Base-by-base conservation (phyloP, 2,888 invertebrate species). In the Adela reaumurella region DNA sequence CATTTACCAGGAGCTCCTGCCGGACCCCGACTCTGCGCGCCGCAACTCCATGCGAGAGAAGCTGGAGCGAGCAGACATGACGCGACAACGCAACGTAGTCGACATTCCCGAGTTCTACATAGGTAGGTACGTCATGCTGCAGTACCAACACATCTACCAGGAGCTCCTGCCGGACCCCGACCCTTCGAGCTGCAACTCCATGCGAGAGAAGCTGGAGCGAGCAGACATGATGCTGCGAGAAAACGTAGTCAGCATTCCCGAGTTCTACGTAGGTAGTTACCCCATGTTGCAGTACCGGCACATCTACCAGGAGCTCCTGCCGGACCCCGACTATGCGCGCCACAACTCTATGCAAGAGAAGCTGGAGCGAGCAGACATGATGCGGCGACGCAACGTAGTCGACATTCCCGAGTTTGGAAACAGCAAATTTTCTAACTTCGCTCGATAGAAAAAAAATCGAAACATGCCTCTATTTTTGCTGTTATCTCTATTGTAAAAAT, bases 161-260 rank as follows among this genome's bases (percentile, higher is more conserved):
- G 97, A 97, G 70, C 97, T 97, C 74, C 73, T 97, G 48, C 97
- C 97, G 0, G 89, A 92, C 65, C 92, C 94, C 0, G 86, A 88
- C 57, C 74, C 87, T 1, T 74, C 85, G 60, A 87, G 84, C 73
- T 82, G 97, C 51, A 94, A 98, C 70, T 63, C 76, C 10, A 67
- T 95, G 0, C 78, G 90, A 48, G 98, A 99, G 65, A 92, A 89
- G 64, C 69, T 99, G 17, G 97, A 98, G 64, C 82, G 98, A 51
- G 73, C 81, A 52, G 99, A 99, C 65, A 98, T 99, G 98, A 64
- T 98, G 24, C 85, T 87, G 51, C 81, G 99, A 50, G 81, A 97
- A 57, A 74, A 58, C n/a, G n/a, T n/a, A n/a, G n/a, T n/a, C n/a
- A n/a, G n/a, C n/a, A n/a, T n/a, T n/a, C n/a, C n/a, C n/a, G n/a